phyloP scores from a whole-genome alignment of 2,888 invertebrate species.

The Sipha maydis region DNA sequence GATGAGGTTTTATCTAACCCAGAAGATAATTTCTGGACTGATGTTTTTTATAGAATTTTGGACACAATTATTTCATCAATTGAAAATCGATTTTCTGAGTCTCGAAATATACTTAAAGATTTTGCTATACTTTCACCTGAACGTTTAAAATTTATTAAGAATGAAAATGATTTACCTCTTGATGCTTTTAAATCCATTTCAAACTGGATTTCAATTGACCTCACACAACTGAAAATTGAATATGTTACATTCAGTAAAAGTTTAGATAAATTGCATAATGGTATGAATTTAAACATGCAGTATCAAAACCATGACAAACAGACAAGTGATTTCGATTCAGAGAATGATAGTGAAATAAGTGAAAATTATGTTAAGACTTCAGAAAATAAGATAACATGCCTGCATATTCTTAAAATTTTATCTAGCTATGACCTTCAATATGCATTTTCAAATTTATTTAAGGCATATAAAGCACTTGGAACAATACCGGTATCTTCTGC shows the following conservation, averaged over 20 bases:
- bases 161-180: neutral
- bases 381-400: neutral
- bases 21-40: too few species aligned
- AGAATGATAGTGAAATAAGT: constrained; percentile 12
- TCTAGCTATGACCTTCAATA: neutral
- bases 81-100: neutral
- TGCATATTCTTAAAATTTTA: neutral
- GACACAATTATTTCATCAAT: neutral
- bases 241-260: constrained; percentile 12
- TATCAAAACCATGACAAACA: constrained; percentile 8
- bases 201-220: constrained; percentile 3
- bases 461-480: neutral
- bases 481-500: neutral
- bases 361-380: neutral
- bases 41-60: neutral
- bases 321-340: constrained; percentile 6
- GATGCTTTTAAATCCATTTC: constrained; percentile 1
- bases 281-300: neutral
- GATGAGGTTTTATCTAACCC: neutral
- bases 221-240: neutral
- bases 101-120: neutral
- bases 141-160: neutral
- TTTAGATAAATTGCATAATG: neutral
- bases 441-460: neutral
- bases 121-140: neutral